Percentiles rank a stretch among this genome's conserved stretches.
Conservation (phyloP, 2,797 vertebrate species). For the Loris lydekkerianus region DNA sequence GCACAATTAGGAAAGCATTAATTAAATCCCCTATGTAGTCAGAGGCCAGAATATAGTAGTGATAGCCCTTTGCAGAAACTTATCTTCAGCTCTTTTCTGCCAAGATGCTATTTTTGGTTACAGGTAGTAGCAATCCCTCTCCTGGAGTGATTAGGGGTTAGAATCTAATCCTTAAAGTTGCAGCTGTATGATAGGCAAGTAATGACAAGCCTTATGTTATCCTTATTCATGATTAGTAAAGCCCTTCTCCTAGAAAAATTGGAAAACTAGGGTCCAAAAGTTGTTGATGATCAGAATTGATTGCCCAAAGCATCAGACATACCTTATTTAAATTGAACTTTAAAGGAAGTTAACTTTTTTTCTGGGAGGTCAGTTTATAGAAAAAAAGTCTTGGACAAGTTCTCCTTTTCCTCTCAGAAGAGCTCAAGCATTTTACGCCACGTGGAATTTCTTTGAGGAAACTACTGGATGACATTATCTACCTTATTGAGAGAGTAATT, state of each 20-base stretch:
- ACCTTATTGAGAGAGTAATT: neutral
- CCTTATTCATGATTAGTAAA: neutral
- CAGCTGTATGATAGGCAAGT: neutral
- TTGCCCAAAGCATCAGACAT: neutral
- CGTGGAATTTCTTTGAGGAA: neutral
- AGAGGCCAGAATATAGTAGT: neutral
- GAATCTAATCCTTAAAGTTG: neutral
- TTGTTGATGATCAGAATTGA: neutral
- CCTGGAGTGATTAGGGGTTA: neutral
- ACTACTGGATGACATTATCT: neutral
- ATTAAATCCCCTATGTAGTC: neutral
- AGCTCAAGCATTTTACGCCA: neutral
- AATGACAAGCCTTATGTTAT: neutral
- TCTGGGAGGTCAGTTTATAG: neutral
- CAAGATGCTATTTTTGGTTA: neutral
- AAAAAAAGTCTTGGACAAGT: neutral
- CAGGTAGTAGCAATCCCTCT: neutral
- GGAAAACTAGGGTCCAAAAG: neutral
- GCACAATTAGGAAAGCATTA: neutral
- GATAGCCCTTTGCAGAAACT: neutral
- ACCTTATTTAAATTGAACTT: neutral
- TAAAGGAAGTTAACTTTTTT: neutral
- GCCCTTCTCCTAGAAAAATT: neutral
- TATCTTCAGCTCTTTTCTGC: constrained; percentile 1
- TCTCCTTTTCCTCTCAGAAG: constrained; percentile 6